Conservation (phyloP, 2,888 invertebrate species). For the Dolichopus griseipennis region DNA sequence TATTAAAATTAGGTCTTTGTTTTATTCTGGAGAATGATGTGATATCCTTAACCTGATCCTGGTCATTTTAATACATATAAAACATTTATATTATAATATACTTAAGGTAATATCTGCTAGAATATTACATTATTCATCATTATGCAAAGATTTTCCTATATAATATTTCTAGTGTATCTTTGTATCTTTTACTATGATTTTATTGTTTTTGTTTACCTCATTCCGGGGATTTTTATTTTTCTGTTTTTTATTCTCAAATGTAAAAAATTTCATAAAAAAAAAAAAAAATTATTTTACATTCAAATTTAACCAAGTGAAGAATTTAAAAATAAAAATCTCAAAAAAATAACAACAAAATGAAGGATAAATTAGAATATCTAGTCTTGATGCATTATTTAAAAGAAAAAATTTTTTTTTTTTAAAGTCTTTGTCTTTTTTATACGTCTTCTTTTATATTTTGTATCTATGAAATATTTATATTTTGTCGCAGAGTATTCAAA, state of each 20-base stretch:
- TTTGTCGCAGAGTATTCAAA: not conserved
- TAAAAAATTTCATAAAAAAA: no score
- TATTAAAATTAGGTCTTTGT: no score
- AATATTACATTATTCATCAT: no score
- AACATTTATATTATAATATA: no score
- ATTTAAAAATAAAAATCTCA: no score
- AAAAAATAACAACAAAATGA: not conserved
- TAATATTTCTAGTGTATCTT: no score
- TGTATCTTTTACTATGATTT: no score
- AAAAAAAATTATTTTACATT: not conserved
- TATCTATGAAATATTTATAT: not conserved
- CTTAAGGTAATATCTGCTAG: no score
- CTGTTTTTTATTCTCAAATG: no score
- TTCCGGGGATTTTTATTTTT: no score
- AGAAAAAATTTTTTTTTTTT: not conserved
- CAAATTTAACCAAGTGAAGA: conserved; percentile 2
- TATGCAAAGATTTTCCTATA: no score
- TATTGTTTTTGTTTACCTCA: no score
- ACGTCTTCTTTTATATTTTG: not conserved
- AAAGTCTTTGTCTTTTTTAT: not conserved
- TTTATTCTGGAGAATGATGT: not conserved
- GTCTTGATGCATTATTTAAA: not conserved
- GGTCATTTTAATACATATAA: not conserved
- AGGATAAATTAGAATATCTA: not conserved
- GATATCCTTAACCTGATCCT: not conserved